Evolutionary conservation across 2,888 invertebrate genomes (phyloP).

Genomic region (Lucinisca nassula): DNA sequence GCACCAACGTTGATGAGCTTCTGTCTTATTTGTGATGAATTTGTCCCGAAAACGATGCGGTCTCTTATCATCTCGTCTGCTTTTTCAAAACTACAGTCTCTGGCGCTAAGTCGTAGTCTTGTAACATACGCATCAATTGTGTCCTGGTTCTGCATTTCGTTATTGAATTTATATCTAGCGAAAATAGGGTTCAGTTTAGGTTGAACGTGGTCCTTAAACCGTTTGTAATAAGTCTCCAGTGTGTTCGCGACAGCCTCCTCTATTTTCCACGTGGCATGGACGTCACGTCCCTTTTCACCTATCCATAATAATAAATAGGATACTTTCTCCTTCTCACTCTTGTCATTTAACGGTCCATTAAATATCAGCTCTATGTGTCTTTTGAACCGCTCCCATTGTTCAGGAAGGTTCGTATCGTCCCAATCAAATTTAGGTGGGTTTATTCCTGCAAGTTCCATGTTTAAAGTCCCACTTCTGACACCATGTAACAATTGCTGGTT

Average conservation of each 20-base stretch:
- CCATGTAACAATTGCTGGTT: too few relatives aligned
- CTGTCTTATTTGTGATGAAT: background rate
- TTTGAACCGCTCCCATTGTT: constrained; percentile 27
- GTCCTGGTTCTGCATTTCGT: background rate
- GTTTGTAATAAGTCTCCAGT: background rate
- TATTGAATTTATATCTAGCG: constrained; percentile 14
- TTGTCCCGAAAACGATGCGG: background rate
- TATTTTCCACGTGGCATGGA: background rate
- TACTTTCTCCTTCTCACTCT: constrained; percentile 14
- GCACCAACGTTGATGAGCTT: background rate
- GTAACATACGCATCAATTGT: constrained; percentile 1
- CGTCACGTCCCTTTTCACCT: constrained; percentile 31
- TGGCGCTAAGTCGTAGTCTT: background rate
- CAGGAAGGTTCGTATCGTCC: background rate
- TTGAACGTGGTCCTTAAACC: constrained; percentile 2
- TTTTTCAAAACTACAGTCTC: background rate
- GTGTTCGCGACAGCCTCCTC: background rate
- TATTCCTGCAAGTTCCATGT: background rate
- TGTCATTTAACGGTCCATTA: constrained; percentile 38
- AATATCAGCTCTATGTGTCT: constrained; percentile 32
- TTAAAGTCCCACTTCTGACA: too few relatives aligned
- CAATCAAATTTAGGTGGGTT: background rate
- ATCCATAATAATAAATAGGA: constrained; percentile 38
- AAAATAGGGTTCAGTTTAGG: constrained; percentile 25
- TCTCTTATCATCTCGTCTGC: background rate